Conservation (phyloP, 2,113 vertebrate genomes). For the Sylvietta virens region DNA sequence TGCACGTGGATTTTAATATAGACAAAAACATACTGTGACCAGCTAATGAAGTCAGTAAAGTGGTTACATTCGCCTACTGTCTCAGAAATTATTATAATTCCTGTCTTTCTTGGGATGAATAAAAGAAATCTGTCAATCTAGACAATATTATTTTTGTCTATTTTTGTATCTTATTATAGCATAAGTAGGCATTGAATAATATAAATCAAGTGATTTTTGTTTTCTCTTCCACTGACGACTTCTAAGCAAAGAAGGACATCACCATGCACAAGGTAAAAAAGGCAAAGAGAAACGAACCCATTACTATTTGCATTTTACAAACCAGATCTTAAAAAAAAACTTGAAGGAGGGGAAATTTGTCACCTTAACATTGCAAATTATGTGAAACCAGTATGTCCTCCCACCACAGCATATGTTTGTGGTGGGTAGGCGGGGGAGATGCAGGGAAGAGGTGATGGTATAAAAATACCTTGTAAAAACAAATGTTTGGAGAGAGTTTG, state of each 20-base stretch:
- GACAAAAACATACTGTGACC: neutral
- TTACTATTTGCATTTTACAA: neutral
- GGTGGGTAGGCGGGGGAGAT: conserved; percentile 36
- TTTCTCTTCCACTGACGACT: neutral
- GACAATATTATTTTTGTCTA: neutral
- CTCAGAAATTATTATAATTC: neutral
- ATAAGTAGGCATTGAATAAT: neutral
- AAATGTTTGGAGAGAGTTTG: conserved; percentile 52
- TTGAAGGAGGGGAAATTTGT: conserved; percentile 46
- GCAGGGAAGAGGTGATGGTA: conserved; percentile 46
- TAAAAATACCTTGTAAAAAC: conserved; percentile 62
- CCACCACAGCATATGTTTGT: conserved; percentile 51
- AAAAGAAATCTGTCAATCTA: neutral
- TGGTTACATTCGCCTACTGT: neutral
- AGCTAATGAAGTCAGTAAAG: neutral
- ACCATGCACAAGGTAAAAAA: neutral
- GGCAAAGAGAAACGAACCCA: neutral
- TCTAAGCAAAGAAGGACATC: neutral
- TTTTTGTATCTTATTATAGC: neutral
- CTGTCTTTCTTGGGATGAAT: neutral
- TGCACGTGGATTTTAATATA: neutral
- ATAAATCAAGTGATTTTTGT: neutral
- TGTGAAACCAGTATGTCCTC: conserved; percentile 58
- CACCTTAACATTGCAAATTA: conserved; percentile 40
- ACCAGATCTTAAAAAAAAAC: neutral